These are phyloP conservation scores for Potorous gilbertii DNA, from an alignment of 2,797 vertebrate species.

Conservation along the genomic window DNA sequence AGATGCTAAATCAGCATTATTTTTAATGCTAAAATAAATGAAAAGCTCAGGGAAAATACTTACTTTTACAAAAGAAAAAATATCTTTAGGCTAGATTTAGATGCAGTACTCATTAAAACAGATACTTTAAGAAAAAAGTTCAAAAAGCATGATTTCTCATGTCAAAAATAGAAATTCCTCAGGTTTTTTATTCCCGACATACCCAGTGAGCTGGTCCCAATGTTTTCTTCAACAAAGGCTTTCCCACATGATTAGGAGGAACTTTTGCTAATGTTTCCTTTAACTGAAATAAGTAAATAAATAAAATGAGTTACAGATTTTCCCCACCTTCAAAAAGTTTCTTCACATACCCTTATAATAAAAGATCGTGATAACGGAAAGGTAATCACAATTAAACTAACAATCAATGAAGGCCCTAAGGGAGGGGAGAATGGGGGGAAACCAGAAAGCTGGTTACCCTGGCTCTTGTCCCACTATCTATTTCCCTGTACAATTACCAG, in stretches of 20 bases:
- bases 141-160: background rate
- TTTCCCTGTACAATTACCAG: constrained; percentile 53
- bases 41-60: constrained; percentile 40
- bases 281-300: constrained; percentile 87
- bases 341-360: constrained; percentile 73
- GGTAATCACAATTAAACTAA: background rate
- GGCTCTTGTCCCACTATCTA: constrained; percentile 61
- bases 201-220: constrained; percentile 97
- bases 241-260: constrained; percentile 92
- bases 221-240: constrained; percentile 92
- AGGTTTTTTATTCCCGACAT: constrained; percentile 75
- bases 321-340: constrained; percentile 68
- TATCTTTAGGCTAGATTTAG: constrained; percentile 28
- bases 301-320: constrained; percentile 64
- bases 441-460: background rate
- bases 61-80: constrained; percentile 35
- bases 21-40: constrained; percentile 45
- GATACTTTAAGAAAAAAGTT: constrained; percentile 23
- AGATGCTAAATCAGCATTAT: no score
- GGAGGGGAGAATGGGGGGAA: background rate
- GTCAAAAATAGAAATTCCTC: background rate
- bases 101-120: constrained; percentile 21
- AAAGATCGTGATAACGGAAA: constrained; percentile 74
- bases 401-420: background rate
- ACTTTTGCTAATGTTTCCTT: constrained; percentile 96